These are phyloP conservation scores for Kryphioiulus occultus DNA, from an alignment of 2,888 invertebrate species.

Conservation along the genomic window DNA sequence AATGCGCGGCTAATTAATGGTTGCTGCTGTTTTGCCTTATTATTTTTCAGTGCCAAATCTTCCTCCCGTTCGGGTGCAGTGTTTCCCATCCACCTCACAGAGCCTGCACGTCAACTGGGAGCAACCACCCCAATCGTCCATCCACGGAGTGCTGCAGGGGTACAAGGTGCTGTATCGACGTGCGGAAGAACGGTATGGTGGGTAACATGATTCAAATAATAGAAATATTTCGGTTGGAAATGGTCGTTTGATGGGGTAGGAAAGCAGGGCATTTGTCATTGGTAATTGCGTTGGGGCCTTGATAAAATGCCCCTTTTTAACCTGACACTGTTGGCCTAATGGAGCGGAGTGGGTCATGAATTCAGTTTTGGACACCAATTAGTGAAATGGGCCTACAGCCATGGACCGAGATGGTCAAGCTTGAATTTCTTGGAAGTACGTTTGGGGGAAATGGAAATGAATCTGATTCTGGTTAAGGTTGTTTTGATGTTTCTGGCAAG, in stretches of 20 bases:
- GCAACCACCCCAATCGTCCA: constrained; percentile 62
- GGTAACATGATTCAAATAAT: constrained; percentile 50
- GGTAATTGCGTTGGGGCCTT: background rate
- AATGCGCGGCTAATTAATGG: background rate
- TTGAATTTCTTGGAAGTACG: too few species aligned
- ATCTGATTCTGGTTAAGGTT: too few species aligned
- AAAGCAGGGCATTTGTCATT: background rate
- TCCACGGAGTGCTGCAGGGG: constrained; percentile 68
- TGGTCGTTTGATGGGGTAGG: background rate
- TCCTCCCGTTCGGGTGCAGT: constrained; percentile 62
- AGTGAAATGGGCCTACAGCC: too few species aligned
- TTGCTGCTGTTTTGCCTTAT: background rate
- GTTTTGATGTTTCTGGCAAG: too few species aligned
- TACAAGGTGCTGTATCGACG: constrained; percentile 76
- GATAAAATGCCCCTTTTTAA: background rate
- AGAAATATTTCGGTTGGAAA: background rate
- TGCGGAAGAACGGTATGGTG: constrained; percentile 56
- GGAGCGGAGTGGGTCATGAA: too few species aligned
- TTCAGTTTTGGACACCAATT: too few species aligned
- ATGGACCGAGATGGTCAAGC: too few species aligned
- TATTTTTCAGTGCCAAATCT: constrained; percentile 62
- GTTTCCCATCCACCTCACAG: constrained; percentile 61
- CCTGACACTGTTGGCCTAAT: too few species aligned
- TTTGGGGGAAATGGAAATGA: too few species aligned
- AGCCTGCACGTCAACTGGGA: constrained; percentile 63